A percentile compares a stretch with the other conserved stretches of the same genome.
These are phyloP conservation scores for Phengaris alcon DNA, from an alignment of 2,888 invertebrate genomes.

Conservation along the genomic window DNA sequence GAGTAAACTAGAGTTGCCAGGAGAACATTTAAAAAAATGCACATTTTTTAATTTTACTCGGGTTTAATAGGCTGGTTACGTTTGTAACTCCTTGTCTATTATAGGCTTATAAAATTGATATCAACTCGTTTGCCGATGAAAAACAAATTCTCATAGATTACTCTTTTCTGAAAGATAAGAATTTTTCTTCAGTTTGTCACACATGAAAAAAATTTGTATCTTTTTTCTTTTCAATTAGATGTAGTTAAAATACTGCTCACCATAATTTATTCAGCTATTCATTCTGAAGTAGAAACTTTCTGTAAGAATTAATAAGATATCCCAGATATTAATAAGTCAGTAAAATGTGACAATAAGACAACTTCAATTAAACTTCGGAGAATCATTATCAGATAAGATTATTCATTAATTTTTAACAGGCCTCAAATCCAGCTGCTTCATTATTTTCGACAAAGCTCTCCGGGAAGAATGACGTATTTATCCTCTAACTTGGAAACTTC, in stretches of 20 bases:
- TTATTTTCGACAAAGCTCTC: constrained; percentile 68
- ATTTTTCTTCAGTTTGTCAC: no score
- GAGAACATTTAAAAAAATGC: no score
- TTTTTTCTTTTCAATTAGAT: constrained; percentile 21
- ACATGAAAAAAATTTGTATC: no score
- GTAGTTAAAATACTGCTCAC: constrained; percentile 25
- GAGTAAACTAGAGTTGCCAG: no score
- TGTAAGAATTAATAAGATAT: constrained; percentile 39
- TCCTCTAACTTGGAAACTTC: constrained; percentile 72
- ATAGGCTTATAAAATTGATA: no score
- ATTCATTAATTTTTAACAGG: constrained; percentile 78
- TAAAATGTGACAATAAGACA: constrained; percentile 59
- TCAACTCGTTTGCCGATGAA: no score
- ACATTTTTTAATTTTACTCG: no score
- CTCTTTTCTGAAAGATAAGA: no score
- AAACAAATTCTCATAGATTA: no score
- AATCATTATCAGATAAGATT: constrained; percentile 78
- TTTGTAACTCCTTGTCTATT: no score
- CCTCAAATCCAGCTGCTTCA: constrained; percentile 66
- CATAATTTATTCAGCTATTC: constrained; percentile 26
- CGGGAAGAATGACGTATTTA: constrained; percentile 68
- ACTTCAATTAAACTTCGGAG: constrained; percentile 76
- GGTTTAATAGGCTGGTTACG: no score
- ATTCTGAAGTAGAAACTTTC: constrained; percentile 21
- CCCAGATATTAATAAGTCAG: constrained; percentile 67